A percentile compares a stretch with the other conserved stretches of the same genome.
phyloP scores from a whole-genome alignment of 2,888 invertebrate species.

The Hoplodrina blanda region DNA sequence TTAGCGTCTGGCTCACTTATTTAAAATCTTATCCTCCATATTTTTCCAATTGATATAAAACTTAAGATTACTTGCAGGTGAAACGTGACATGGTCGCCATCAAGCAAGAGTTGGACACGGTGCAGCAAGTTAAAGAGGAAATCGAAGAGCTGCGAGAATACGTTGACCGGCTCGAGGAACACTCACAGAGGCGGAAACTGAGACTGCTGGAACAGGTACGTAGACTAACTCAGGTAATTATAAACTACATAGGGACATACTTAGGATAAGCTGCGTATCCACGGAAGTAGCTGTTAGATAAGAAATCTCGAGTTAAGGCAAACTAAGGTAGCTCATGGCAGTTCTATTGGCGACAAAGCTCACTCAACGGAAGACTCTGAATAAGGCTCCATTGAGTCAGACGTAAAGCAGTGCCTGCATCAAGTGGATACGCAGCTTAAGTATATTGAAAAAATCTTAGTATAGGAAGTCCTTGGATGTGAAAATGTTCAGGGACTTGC shows the following conservation, averaged over 20 bases:
- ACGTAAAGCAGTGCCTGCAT: not conserved
- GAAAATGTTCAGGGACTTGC: not conserved
- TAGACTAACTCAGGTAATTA: constrained; percentile 19
- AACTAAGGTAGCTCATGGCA: too few relatives aligned
- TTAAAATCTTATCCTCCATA: too few relatives aligned
- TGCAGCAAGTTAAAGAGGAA: constrained; percentile 98
- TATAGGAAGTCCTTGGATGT: not conserved
- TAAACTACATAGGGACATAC: not conserved
- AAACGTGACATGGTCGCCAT: constrained; percentile 98
- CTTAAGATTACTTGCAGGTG: constrained; percentile 87
- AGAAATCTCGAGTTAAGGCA: not conserved
- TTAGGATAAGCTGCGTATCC: constrained; percentile 5
- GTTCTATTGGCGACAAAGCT: not conserved
- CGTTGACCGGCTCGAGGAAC: constrained; percentile 97
- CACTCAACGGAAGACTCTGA: not conserved
- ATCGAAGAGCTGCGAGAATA: constrained; percentile 98
- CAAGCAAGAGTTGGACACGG: constrained; percentile 97
- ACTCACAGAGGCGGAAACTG: constrained; percentile 97
- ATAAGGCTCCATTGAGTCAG: not conserved
- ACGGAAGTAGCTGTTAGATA: not conserved
- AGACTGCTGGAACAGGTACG: constrained; percentile 97
- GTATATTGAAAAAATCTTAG: not conserved
- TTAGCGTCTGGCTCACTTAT: not conserved
- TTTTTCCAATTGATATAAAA: constrained; percentile 10
- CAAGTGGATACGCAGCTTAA: not conserved